These are phyloP conservation scores for Cataglyphis rosenhaueri DNA, from an alignment of 2,888 invertebrate genomes.

Conservation along the genomic window DNA sequence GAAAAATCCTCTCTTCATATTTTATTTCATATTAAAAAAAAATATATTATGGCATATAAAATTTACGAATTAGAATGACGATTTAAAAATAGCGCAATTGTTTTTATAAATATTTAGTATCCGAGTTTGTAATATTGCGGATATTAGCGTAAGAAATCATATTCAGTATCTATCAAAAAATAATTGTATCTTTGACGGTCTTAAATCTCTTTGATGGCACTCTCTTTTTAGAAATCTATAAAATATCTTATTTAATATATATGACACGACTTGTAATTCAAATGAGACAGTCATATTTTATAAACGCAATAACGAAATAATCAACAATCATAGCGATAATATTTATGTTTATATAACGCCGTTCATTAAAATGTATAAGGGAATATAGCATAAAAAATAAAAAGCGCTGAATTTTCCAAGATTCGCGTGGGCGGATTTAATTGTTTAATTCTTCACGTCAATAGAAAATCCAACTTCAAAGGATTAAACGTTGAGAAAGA, in stretches of 20 bases:
- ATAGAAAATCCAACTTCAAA: slow-evolving; percentile 26
- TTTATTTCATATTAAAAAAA: neutral
- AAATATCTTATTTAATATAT: neutral
- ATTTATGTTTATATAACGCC: neutral
- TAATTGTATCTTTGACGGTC: slow-evolving; percentile 2
- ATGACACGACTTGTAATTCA: slow-evolving; percentile 6
- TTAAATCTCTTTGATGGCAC: neutral
- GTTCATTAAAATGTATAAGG: neutral
- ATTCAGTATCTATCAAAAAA: neutral
- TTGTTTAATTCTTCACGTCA: slow-evolving; percentile 16
- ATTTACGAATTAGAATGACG: neutral
- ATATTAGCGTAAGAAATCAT: neutral
- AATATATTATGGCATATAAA: neutral
- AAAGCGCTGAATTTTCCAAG: neutral
- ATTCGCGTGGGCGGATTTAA: neutral
- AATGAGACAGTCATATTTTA: neutral
- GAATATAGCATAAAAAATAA: neutral
- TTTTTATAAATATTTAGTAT: slow-evolving; percentile 6
- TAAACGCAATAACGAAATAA: neutral
- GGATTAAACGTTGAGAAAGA: neutral
- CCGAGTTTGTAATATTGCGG: slow-evolving; percentile 8
- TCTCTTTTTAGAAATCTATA: neutral
- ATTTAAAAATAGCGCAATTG: neutral
- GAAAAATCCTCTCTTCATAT: neutral
- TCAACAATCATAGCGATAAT: neutral